A percentile compares a stretch with the other conserved stretches of the same genome.
These are phyloP conservation scores for Thysanoteuthis rhombus DNA, from an alignment of 2,888 invertebrate species.

Conservation along the genomic window DNA sequence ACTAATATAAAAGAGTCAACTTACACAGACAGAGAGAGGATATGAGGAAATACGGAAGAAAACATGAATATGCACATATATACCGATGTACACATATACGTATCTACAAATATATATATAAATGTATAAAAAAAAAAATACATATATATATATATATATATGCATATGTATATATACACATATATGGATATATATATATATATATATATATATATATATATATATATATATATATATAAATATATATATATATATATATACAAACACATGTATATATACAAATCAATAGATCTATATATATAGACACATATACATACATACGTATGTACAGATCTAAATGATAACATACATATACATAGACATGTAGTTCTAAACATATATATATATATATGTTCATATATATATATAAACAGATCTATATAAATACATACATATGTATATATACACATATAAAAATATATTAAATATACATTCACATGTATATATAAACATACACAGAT, in stretches of 20 bases:
- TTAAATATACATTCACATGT: too few relatives aligned
- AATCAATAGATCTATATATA: not conserved
- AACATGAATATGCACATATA: too few relatives aligned
- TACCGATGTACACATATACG: too few relatives aligned
- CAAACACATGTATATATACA: not conserved
- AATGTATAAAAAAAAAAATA: too few relatives aligned
- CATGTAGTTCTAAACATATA: not conserved
- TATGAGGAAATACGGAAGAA: not conserved
- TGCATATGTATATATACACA: not conserved
- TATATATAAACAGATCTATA: too few relatives aligned
- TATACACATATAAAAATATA: too few relatives aligned
- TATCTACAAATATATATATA: too few relatives aligned
- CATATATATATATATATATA: slow-evolving; percentile 17
- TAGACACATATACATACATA: not conserved
- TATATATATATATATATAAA: not conserved
- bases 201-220: not conserved
- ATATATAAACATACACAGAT: too few relatives aligned
- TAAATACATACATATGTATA: too few relatives aligned
- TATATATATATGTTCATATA: not conserved
- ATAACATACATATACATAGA: not conserved
- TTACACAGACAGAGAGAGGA: not conserved
- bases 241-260: not conserved
- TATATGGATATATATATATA: not conserved
- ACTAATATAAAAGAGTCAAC: not conserved
- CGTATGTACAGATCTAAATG: not conserved